Evolutionary conservation across 2,797 vertebrate genomes (phyloP), one percentile per base, ranked within the genome.

Genomic region (Orientallactaga sibirica): DNA sequence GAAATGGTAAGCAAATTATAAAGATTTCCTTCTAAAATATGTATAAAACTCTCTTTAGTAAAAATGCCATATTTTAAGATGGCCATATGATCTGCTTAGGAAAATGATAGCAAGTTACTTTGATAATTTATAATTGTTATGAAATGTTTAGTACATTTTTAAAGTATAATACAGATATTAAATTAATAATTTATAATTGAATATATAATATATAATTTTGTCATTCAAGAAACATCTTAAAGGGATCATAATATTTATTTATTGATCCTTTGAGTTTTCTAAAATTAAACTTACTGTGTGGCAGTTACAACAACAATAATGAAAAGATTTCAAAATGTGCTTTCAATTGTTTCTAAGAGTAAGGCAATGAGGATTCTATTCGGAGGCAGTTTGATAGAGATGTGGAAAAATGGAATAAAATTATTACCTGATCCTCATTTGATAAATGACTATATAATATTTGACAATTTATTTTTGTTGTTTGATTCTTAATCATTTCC

Each of bases 281-380:
- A 76, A 86, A 82, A 14, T 37, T 86, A 29, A 85, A 79, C 12
- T 71, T 93, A 9, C 67, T 8, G 7, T 83, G 75, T 86, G 22
- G 73, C 0, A 67, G 48, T 80, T 33, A 80, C 52, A 93, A 92
- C 24, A 86, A 71, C 55, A 75, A 62, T 68, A 68, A 19, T 89
- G 4, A 62, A 83, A 87, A 67, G 5, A 48, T 55, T 90, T 18
- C 3, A 37, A 0, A 71, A 14, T 75, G 7, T 88, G 18, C 68
- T 92, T 90, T 48, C 8, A 94, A 52, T 4, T 29, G 4, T 68
- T 18, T 66, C 11, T 92, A 86, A 75, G 3, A 89, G 14, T 73
- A 96, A 94, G 92, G 6, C 15, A 95, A 91, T 83, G 3, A 78
- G 0, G 33, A 82, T n/a, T 81, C 19, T 16, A 67, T 71, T 95